Base-by-base conservation (phyloP, 1,140 invertebrate genomes). In the Gonatopus flavifemur region DNA sequence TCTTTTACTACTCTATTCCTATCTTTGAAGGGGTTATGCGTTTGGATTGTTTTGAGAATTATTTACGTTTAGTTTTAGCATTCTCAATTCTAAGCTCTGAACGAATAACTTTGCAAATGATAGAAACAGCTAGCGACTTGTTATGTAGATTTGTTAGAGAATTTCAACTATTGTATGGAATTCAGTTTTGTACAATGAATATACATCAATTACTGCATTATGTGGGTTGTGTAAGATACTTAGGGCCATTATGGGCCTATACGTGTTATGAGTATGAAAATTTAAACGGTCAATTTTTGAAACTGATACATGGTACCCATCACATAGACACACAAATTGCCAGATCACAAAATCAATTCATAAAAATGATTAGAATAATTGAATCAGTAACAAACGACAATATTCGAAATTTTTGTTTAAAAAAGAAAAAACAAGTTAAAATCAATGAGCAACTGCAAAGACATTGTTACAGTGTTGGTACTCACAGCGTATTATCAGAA, bases 281-380 rank as follows among this genome's bases (percentile, higher is more conserved):
- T 43, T 42, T 64, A 6, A 62, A 62, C 55, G 54, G 62, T 15
- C 43, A 55, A 37, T 45, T 64, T 42, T 50, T 59, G 21, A 52
- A 42, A 41, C 25, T 64, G 3, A 31, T 64, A 6, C 49, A 62
- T 35, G 56, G 62, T 16, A 62, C 59, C 15, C 28, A 31, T 9
- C 50, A 62, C 31, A 54, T 64, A 31, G 54, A 61, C 22, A 41
- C 55, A 9, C 62, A 62, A 57, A 52, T 57, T 8, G 45, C 39
- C 9, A 46, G 12, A 22, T 32, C 41, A 1, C 55, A 64, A 50
- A 37, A 24, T 18, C 47, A 59, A 9, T 46, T 56, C 12, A 35
- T 64, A 10, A 51, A 41, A 43, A 59, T 64, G 52, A 39, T 16
- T 33, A n/a, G 42, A 33, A 22, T 35, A 45, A 22, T 45, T 33